These are phyloP conservation scores for Bembecia ichneumoniformis DNA, from an alignment of 2,888 invertebrate species.

Conservation along the genomic window DNA sequence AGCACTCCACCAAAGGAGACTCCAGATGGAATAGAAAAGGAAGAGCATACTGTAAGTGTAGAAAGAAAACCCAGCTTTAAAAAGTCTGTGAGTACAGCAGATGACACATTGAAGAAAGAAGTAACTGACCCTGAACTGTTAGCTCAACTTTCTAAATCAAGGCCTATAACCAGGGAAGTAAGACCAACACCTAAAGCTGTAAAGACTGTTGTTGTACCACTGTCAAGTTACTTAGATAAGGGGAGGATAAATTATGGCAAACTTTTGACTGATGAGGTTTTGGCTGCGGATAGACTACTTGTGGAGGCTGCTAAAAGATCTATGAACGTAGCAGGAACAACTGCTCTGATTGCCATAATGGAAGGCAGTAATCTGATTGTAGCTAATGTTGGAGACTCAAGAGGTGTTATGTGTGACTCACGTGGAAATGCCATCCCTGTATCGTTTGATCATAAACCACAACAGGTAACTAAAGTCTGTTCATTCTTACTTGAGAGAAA, in stretches of 20 bases:
- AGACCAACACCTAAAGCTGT: constrained; percentile 58
- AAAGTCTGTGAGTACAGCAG: constrained; percentile 75
- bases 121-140: constrained; percentile 79
- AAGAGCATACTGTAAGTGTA: constrained; percentile 38
- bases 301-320: constrained; percentile 87
- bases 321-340: constrained; percentile 87
- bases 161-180: constrained; percentile 73
- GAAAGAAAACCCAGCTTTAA: constrained; percentile 78
- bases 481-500: too few species aligned
- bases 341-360: constrained; percentile 90
- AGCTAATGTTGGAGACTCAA: constrained; percentile 96
- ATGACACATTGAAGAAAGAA: constrained; percentile 71
- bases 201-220: constrained; percentile 60
- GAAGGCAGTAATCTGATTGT: constrained; percentile 87
- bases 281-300: constrained; percentile 85
- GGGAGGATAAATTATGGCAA: constrained; percentile 85
- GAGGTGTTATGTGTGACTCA: constrained; percentile 95
- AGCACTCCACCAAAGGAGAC: constrained; percentile 37
- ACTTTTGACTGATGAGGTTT: constrained; percentile 87
- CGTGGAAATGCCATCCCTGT: constrained; percentile 91
- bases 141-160: constrained; percentile 75
- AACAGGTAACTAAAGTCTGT: constrained; percentile 82
- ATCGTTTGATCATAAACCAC: constrained; percentile 97
- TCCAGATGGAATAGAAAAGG: constrained; percentile 50
- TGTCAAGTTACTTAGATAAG: constrained; percentile 79